These are phyloP conservation scores for Sinohyriopsis cumingii DNA, from an alignment of 2,888 invertebrate species.

Conservation along the genomic window DNA sequence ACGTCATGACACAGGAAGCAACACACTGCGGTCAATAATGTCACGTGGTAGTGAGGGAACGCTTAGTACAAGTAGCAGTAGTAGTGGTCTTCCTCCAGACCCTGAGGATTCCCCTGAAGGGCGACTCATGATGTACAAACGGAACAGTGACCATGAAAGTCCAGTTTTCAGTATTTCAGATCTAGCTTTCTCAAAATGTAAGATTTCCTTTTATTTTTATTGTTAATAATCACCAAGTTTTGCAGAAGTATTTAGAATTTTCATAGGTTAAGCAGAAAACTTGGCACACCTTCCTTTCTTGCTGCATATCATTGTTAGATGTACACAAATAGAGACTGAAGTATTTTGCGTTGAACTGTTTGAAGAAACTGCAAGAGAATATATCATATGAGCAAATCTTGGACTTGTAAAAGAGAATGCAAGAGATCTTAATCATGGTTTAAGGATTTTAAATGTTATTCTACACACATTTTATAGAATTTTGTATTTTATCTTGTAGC, in stretches of 20 bases:
- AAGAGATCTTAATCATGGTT: no score
- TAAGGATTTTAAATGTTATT: no score
- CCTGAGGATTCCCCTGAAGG: constrained; percentile 65
- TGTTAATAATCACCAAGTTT: not conserved
- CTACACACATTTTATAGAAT: no score
- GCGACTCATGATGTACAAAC: constrained; percentile 39
- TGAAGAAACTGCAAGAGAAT: no score
- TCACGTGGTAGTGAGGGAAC: constrained; percentile 62
- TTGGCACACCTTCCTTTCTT: no score
- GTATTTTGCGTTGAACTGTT: no score
- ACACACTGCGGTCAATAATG: constrained; percentile 47
- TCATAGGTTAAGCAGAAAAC: not conserved
- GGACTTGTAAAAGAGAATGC: no score
- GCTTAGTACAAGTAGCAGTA: constrained; percentile 64
- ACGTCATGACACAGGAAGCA: constrained; percentile 47
- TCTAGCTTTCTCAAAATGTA: constrained; percentile 60
- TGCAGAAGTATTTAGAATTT: not conserved
- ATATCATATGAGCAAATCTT: no score
- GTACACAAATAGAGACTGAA: no score
- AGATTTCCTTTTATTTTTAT: constrained; percentile 15
- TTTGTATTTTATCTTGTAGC: no score
- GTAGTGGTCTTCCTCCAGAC: constrained; percentile 66
- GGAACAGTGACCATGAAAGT: constrained; percentile 49
- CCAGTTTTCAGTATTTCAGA: constrained; percentile 42
- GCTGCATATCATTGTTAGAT: no score